A percentile compares a stretch with the other conserved stretches of the same genome.
phyloP scores from a whole-genome alignment of 2,797 vertebrate genomes.

The Champsocephalus esox region DNA sequence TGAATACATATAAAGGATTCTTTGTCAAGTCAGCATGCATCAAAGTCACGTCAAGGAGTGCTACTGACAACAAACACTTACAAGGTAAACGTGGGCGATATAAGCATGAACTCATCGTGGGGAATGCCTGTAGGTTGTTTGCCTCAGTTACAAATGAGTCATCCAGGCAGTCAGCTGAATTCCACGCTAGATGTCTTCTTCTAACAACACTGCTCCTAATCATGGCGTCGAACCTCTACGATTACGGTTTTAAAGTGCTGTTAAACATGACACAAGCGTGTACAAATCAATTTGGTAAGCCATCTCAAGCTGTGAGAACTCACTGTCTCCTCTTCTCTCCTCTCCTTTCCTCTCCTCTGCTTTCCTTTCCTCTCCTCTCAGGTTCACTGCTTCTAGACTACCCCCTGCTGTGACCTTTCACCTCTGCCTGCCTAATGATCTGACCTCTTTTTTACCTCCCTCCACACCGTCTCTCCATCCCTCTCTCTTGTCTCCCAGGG shows the following conservation, averaged over 20 bases:
- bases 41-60: neutral
- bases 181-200: slow-evolving; percentile 16
- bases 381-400: slow-evolving; percentile 26
- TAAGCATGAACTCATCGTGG: slow-evolving; percentile 12
- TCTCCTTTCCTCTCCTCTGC: neutral
- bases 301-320: slow-evolving; percentile 52
- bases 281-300: slow-evolving; percentile 62
- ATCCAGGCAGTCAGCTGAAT: slow-evolving; percentile 9
- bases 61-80: neutral
- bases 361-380: neutral
- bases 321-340: neutral
- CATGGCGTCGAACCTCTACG: slow-evolving; percentile 46
- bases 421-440: slow-evolving; percentile 70
- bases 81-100: slow-evolving; percentile 1
- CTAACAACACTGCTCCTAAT: slow-evolving; percentile 43
- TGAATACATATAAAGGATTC: neutral
- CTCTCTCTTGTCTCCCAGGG: slow-evolving; percentile 55
- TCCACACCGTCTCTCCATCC: slow-evolving; percentile 37
- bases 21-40: neutral
- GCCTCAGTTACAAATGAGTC: slow-evolving; percentile 25
- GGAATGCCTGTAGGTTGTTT: slow-evolving; percentile 16
- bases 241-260: slow-evolving; percentile 64
- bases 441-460: slow-evolving; percentile 51
- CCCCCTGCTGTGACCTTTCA: slow-evolving; percentile 51
- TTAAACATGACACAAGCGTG: slow-evolving; percentile 51